Evolutionary conservation across 2,113 vertebrate genomes (phyloP), one percentile per base, ranked within the genome.

Genomic region (Myotis lucifugus): DNA sequence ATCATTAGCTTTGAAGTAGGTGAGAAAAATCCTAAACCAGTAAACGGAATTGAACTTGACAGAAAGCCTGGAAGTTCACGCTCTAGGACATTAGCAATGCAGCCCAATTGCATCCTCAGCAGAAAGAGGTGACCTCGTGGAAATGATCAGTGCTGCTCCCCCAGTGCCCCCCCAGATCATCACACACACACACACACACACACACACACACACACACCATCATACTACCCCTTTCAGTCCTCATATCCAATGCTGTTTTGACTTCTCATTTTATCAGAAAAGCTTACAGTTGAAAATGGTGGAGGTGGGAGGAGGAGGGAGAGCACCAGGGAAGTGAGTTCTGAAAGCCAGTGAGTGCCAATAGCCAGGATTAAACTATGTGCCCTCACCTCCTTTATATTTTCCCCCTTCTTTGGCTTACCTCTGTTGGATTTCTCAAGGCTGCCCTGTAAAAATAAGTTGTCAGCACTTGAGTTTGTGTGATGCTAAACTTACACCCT

Each of bases 361-460:
- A 94, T 34, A 70, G 46, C 50, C 50, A 90, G 48, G 61, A 96
- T 88, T 90, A 92, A 94, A 92, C 83, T 50, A 64, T 77, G 70
- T 50, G 73, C 32, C 85, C n/a, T 94, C 37, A 14, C 54, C 61
- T 82, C 56, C 32, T 88, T 88, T 32, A 42, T 76, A 77, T 77
- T 42, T 73, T 25, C 21, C 1, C 74, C 50, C 50, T 23, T 46
- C n/a, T 88, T 85, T 90, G 27, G 67, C 84, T 92, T 78, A 79
- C 84, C 66, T 95, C 79, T 50, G 17, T 52, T 61, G 46, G 77
- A 78, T 93, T 95, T 95, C 27, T 96, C 85, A 96, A 95, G 88
- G 69, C 90, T 92, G 10, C 77, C 54, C 64, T 97, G 54, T 92
- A 92, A 96, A 97, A 97, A 95, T 93, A 96, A 96, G 95, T 92